Evolutionary conservation across 2,113 vertebrate genomes (phyloP).

Genomic region (Sphaerodactylus townsendi): DNA sequence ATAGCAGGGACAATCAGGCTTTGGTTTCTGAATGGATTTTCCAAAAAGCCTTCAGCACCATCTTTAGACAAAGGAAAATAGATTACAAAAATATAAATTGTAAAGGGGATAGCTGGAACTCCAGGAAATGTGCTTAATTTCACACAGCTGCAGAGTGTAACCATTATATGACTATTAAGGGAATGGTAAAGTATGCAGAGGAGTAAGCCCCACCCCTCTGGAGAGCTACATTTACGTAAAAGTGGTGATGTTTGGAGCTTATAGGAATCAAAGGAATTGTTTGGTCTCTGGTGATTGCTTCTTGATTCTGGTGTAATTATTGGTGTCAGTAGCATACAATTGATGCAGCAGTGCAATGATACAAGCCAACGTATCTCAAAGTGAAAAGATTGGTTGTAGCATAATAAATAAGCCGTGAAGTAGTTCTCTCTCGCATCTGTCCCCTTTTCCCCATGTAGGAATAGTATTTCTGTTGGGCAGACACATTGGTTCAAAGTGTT

Average conservation of each 20-base stretch:
- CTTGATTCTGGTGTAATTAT: slow-evolving; percentile 2
- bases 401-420: not conserved
- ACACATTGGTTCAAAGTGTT: not conserved
- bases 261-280: not conserved
- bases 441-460: not conserved
- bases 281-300: not conserved
- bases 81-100: not conserved
- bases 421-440: not conserved
- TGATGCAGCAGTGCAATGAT: not conserved
- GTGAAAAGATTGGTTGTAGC: not conserved
- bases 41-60: not conserved
- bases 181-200: not conserved
- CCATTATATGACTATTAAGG: not conserved
- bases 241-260: not conserved
- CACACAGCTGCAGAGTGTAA: not conserved
- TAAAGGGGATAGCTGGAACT: not conserved
- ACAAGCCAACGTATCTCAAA: not conserved
- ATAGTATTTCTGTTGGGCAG: not conserved
- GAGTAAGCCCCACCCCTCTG: not conserved
- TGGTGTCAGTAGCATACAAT: not conserved
- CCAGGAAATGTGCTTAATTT: not conserved
- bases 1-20: not conserved
- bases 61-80: fast-evolving
- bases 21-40: not conserved
- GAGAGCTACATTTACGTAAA: not conserved